A percentile compares a stretch with the other conserved stretches of the same genome.
These are phyloP conservation scores for Mycetomoellerius zeteki DNA, from an alignment of 1,140 invertebrate species.

Conservation along the genomic window DNA sequence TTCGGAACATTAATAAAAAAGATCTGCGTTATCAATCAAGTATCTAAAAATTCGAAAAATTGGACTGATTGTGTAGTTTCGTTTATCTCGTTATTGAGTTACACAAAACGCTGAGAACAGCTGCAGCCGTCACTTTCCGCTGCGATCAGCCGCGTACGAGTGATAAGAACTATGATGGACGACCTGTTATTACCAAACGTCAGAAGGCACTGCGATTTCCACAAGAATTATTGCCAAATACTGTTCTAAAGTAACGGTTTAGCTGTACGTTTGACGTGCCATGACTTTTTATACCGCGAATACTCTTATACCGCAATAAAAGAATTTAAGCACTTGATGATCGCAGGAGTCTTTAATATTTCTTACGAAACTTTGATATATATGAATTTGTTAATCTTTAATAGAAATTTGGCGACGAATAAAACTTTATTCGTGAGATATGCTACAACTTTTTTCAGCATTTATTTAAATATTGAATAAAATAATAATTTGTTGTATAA, in stretches of 20 bases:
- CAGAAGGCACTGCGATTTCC: constrained; percentile 40
- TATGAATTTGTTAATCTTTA: constrained; percentile 10
- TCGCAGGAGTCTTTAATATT: neutral
- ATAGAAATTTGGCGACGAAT: neutral
- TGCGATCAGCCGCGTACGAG: constrained; percentile 68
- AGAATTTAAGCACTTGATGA: neutral
- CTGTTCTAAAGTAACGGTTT: constrained; percentile 39
- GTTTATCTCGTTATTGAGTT: constrained; percentile 73
- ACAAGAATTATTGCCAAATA: constrained; percentile 67
- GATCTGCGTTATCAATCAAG: neutral
- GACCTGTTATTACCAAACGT: constrained; percentile 65
- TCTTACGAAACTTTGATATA: neutral
- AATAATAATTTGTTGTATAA: neutral
- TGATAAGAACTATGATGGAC: constrained; percentile 76
- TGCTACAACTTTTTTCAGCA: neutral
- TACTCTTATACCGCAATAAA: neutral
- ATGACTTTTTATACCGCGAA: constrained; percentile 19
- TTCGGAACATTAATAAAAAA: neutral
- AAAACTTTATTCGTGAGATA: neutral
- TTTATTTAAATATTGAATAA: neutral
- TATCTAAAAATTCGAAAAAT: constrained; percentile 34
- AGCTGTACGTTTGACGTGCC: constrained; percentile 29
- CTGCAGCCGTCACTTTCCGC: constrained; percentile 72
- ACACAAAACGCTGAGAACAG: constrained; percentile 74
- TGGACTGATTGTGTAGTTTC: constrained; percentile 54